These are phyloP conservation scores for Copsychus sechellarum DNA, from an alignment of 2,113 vertebrate genomes.

Conservation along the genomic window DNA sequence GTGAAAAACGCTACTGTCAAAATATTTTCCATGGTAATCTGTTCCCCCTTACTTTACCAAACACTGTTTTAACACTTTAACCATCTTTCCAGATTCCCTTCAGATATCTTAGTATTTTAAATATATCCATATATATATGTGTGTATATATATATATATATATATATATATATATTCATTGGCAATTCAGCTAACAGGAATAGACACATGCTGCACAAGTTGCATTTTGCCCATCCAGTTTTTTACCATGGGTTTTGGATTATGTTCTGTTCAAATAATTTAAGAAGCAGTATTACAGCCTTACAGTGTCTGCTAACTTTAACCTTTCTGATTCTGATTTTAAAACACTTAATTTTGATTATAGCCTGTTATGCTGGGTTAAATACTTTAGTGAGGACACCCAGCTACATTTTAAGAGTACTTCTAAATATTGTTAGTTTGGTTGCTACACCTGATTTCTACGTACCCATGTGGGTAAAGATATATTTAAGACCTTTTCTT, in stretches of 20 bases:
- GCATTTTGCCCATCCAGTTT: neutral
- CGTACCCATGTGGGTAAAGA: neutral
- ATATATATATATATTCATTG: neutral
- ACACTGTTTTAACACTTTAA: neutral
- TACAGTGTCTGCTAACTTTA: neutral
- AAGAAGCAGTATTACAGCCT: neutral
- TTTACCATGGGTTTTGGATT: neutral
- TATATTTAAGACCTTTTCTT: neutral
- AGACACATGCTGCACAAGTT: neutral
- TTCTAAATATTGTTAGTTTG: neutral
- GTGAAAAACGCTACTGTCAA: slow-evolving; percentile 3
- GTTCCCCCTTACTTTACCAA: neutral
- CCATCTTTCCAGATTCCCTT: neutral
- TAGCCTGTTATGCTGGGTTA: neutral
- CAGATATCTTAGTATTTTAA: neutral
- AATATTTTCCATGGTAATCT: slow-evolving; percentile 18
- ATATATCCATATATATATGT: neutral
- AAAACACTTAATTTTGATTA: neutral
- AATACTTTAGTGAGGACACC: neutral
- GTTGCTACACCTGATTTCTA: neutral
- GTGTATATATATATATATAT: neutral
- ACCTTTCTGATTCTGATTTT: neutral
- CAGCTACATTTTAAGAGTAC: neutral
- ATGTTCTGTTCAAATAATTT: neutral
- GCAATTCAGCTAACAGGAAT: neutral